These are phyloP conservation scores for Drosophila subpulchrella DNA, from an alignment of 1,140 invertebrate species.

Conservation along the genomic window DNA sequence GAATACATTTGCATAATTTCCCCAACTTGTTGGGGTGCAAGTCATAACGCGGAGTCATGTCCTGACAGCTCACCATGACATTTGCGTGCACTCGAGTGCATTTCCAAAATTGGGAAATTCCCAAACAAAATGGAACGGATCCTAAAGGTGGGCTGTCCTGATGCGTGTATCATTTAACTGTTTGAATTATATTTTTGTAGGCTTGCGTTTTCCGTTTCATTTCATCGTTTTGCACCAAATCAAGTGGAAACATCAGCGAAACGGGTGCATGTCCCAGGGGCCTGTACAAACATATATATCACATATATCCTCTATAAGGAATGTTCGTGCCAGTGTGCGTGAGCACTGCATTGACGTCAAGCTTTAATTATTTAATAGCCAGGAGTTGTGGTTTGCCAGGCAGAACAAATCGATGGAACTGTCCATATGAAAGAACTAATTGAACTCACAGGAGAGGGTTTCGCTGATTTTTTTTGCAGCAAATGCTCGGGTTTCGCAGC, in stretches of 20 bases:
- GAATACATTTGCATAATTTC: conserved; percentile 60
- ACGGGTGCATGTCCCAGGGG: conserved; percentile 42
- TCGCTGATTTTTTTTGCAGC: not conserved
- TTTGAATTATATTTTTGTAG: conserved; percentile 4
- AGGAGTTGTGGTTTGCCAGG: conserved; percentile 18
- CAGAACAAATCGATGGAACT: conserved; percentile 30
- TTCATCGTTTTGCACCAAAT: conserved; percentile 18
- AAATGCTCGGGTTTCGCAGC: not conserved
- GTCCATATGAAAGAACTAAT: conserved; percentile 27
- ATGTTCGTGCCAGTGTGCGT: conserved; percentile 6
- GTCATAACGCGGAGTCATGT: conserved; percentile 42
- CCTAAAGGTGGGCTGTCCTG: not conserved
- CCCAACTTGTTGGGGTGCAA: conserved; percentile 55
- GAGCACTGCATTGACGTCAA: conserved; percentile 62
- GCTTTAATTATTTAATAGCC: conserved; percentile 56
- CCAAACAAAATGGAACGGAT: not conserved
- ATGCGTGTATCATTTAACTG: conserved; percentile 34
- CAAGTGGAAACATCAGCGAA: conserved; percentile 40
- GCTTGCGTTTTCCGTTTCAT: not conserved
- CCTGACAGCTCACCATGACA: conserved; percentile 30
- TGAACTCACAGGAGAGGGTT: not conserved
- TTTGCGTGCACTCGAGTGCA: conserved; percentile 46
- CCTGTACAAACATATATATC: not conserved
- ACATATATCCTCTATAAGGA: conserved; percentile 14
- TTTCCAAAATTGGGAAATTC: conserved; percentile 54